A percentile compares a stretch with the other conserved stretches of the same genome.
Conservation (phyloP, 2,113 vertebrate species). For the Pontoporia blainvillei region DNA sequence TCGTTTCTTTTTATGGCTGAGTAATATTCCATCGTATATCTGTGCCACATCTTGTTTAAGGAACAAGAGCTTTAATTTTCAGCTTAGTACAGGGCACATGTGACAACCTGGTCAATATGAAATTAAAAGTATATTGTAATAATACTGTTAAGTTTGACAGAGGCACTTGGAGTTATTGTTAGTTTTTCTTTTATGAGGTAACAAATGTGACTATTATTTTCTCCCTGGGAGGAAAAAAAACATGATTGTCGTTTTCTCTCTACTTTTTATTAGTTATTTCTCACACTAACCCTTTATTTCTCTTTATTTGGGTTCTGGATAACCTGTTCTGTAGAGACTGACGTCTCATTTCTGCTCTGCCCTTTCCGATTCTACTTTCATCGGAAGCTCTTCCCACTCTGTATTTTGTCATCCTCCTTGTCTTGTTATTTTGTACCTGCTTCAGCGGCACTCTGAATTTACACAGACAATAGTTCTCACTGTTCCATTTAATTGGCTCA, state of each 20-base stretch:
- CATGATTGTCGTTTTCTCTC: not conserved
- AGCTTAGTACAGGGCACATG: not conserved
- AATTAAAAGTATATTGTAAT: not conserved
- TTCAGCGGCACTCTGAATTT: conserved; percentile 59
- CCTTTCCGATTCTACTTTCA: conserved; percentile 8
- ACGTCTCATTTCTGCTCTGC: conserved; percentile 18
- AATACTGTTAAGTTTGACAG: not conserved
- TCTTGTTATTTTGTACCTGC: conserved; percentile 34
- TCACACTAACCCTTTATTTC: not conserved
- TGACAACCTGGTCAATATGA: not conserved
- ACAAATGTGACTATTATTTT: not conserved
- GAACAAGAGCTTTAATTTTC: not conserved
- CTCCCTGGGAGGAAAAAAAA: not conserved
- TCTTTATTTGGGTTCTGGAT: conserved; percentile 13
- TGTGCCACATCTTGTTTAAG: not conserved
- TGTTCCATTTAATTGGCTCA: conserved; percentile 51
- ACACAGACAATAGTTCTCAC: conserved; percentile 46
- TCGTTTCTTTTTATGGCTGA: too few species aligned
- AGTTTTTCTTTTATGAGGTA: not conserved
- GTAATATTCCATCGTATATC: too few species aligned
- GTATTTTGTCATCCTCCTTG: conserved; percentile 7
- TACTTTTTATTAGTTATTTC: not conserved
- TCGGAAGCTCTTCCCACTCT: not conserved
- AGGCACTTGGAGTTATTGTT: not conserved
- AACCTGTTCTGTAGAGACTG: not conserved